These are phyloP conservation scores for Dendronephthya gigantea DNA, from an alignment of 64 coral and sea anemone species.

Conservation along the genomic window DNA sequence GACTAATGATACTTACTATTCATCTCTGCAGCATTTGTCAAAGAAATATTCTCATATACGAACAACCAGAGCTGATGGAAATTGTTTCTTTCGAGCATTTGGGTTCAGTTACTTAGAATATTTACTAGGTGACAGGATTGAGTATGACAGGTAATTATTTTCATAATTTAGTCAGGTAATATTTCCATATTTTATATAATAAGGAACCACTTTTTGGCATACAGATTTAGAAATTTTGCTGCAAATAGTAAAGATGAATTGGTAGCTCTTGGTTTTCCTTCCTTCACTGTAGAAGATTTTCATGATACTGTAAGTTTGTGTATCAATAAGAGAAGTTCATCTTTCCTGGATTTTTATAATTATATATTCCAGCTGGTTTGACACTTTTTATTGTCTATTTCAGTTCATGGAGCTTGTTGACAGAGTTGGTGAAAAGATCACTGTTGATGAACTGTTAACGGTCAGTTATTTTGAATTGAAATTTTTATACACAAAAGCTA, in stretches of 20 bases:
- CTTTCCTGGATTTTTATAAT: neutral
- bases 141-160: conserved; percentile 73
- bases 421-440: conserved; percentile 34
- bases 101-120: conserved; percentile 76
- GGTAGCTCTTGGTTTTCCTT: conserved; percentile 70
- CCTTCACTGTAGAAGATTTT: conserved; percentile 96
- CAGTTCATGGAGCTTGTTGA: conserved; percentile 52
- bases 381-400: neutral
- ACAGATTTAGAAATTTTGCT: conserved; percentile 69
- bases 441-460: conserved; percentile 28
- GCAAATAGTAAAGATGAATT: conserved; percentile 94
- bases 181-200: too few species aligned
- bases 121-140: conserved; percentile 51
- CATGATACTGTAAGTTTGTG: conserved; percentile 71
- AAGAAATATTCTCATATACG: conserved; percentile 77
- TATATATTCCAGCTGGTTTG: neutral
- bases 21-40: conserved; percentile 50
- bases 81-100: conserved; percentile 96
- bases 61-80: conserved; percentile 90
- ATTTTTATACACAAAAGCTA: too few species aligned
- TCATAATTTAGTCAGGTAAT: too few species aligned
- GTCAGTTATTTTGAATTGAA: too few species aligned
- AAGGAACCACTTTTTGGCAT: too few species aligned
- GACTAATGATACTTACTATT: neutral
- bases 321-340: neutral